These are phyloP conservation scores for Drosophila mayaguana DNA, from an alignment of 2,888 invertebrate genomes.

Conservation along the genomic window DNA sequence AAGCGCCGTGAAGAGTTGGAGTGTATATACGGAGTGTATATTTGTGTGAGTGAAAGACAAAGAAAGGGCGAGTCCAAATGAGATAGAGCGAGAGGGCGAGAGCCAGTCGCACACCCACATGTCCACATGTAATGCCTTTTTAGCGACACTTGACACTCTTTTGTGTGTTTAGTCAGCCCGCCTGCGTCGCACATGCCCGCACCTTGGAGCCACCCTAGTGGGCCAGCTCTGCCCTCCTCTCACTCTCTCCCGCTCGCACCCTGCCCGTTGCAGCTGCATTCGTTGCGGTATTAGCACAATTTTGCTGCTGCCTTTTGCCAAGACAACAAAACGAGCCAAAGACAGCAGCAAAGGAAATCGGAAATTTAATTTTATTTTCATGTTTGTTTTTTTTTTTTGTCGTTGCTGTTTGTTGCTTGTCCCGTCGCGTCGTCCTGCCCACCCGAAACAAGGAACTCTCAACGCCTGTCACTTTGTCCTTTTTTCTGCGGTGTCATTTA, in stretches of 20 bases:
- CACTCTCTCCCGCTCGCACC: not conserved
- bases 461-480: slow-evolving; percentile 63
- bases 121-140: slow-evolving; percentile 68
- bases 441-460: slow-evolving; percentile 24
- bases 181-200: slow-evolving; percentile 58
- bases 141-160: slow-evolving; percentile 80
- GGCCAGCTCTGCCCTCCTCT: not conserved
- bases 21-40: too few relatives aligned
- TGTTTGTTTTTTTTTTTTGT: slow-evolving; percentile 73
- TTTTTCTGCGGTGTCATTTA: slow-evolving; percentile 79
- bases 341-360: slow-evolving; percentile 51
- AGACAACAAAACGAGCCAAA: slow-evolving; percentile 26
- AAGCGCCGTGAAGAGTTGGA: not conserved
- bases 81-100: not conserved
- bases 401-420: slow-evolving; percentile 43
- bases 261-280: slow-evolving; percentile 64
- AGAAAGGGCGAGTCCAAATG: not conserved
- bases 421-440: slow-evolving; percentile 19
- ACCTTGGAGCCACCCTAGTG: slow-evolving; percentile 35
- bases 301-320: slow-evolving; percentile 46
- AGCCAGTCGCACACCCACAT: slow-evolving; percentile 39
- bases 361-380: slow-evolving; percentile 82
- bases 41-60: not conserved
- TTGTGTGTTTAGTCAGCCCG: slow-evolving; percentile 74
- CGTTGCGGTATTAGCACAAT: slow-evolving; percentile 76